Conservation (phyloP, 2,113 vertebrate species). For the Hippocampus guttulatus region DNA sequence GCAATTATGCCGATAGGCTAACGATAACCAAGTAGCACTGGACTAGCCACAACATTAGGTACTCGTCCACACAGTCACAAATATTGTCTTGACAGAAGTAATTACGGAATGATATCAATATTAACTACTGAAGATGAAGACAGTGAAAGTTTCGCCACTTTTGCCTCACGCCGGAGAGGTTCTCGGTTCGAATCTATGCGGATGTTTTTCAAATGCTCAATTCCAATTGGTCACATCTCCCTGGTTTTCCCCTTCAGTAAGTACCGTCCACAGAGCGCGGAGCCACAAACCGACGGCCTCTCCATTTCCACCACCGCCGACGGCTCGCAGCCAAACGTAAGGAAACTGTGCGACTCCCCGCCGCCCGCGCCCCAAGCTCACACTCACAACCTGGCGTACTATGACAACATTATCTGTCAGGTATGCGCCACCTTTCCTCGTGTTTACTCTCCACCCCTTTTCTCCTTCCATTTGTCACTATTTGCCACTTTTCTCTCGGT, state of each 20-base stretch:
- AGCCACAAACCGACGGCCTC: constrained; percentile 94
- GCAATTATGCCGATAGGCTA: too few species aligned
- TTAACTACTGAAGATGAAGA: too few species aligned
- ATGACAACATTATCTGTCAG: constrained; percentile 82
- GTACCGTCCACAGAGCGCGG: constrained; percentile 83
- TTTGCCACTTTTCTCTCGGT: neutral
- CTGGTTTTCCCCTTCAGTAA: constrained; percentile 64
- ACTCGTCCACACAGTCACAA: too few species aligned
- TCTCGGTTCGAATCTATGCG: too few species aligned
- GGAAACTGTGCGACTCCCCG: constrained; percentile 75
- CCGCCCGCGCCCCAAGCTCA: constrained; percentile 72
- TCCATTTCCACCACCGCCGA: constrained; percentile 95
- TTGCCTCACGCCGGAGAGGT: too few species aligned
- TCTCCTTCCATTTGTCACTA: neutral
- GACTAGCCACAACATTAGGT: too few species aligned
- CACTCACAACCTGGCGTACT: constrained; percentile 75
- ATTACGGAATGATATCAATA: too few species aligned
- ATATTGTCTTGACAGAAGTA: too few species aligned
- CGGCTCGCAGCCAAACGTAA: constrained; percentile 97
- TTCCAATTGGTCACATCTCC: neutral
- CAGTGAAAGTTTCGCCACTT: too few species aligned
- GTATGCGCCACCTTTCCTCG: constrained; percentile 61
- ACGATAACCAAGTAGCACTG: too few species aligned
- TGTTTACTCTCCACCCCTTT: constrained; percentile 31
- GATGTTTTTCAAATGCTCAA: neutral